Conservation (phyloP, 2,888 invertebrate species). For the Xestia c-nigrum region DNA sequence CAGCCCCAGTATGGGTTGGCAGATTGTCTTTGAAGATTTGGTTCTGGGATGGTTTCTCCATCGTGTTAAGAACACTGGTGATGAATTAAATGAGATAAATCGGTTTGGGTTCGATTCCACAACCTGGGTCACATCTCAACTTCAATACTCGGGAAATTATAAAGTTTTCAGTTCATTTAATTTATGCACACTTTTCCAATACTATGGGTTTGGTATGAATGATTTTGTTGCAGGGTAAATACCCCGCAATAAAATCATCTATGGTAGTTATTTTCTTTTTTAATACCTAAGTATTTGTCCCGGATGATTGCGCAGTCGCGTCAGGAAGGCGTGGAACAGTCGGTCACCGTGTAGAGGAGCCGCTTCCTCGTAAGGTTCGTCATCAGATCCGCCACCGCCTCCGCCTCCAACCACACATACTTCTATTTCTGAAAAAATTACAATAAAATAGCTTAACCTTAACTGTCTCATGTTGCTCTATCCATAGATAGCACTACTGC, state of each 20-base stretch:
- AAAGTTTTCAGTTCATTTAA: background rate
- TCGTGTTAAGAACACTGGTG: background rate
- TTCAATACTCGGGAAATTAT: background rate
- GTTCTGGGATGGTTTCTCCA: background rate
- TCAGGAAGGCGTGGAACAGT: slow-evolving; percentile 95
- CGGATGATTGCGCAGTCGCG: slow-evolving; percentile 93
- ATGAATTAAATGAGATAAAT: background rate
- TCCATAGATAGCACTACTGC: background rate
- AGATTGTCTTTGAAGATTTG: background rate
- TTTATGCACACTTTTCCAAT: background rate
- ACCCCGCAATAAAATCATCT: too few species aligned
- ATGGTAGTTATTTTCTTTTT: background rate
- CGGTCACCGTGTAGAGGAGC: slow-evolving; percentile 95
- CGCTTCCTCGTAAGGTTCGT: slow-evolving; percentile 95
- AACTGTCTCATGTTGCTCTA: background rate
- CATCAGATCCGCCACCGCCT: slow-evolving; percentile 77
- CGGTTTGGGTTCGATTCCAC: background rate
- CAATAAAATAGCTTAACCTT: background rate
- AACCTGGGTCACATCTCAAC: background rate
- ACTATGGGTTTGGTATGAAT: too few species aligned
- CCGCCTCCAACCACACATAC: slow-evolving; percentile 72
- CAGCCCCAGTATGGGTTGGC: background rate
- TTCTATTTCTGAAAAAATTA: slow-evolving; percentile 75
- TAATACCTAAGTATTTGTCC: slow-evolving; percentile 95
- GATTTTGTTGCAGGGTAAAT: background rate